Conservation (phyloP, 2,113 vertebrate genomes). For the Macaca mulatta region DNA sequence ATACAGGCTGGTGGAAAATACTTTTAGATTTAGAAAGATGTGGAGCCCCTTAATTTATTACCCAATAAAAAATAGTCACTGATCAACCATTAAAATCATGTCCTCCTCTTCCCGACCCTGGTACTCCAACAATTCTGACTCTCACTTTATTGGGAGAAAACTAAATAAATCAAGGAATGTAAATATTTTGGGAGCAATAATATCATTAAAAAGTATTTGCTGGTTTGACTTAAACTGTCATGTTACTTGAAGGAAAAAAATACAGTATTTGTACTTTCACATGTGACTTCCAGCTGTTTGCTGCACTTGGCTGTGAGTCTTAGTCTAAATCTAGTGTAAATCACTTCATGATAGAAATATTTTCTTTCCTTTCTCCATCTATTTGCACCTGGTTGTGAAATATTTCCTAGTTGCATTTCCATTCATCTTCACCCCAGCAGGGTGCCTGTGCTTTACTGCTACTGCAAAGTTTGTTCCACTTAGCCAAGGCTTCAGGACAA, state of each 20-base stretch:
- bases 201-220: not conserved
- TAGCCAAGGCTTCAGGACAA: conserved; percentile 3
- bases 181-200: not conserved
- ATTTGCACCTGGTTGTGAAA: conserved; percentile 47
- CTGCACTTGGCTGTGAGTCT: not conserved
- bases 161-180: not conserved
- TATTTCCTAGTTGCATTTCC: conserved; percentile 21
- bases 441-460: not conserved
- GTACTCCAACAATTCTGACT: not conserved
- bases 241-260: not conserved
- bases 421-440: conserved; percentile 60
- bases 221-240: conserved; percentile 37
- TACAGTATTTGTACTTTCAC: not conserved
- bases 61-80: not conserved
- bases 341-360: conserved; percentile 35
- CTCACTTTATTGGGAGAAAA: not conserved
- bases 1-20: not conserved
- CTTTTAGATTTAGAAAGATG: not conserved
- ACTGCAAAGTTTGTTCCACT: not conserved
- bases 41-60: not conserved
- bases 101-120: not conserved
- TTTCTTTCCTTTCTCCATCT: conserved; percentile 42
- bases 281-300: not conserved
- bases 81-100: not conserved
- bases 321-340: conserved; percentile 30